phyloP scores from a whole-genome alignment of 2,113 vertebrate genomes.

The Poeciliopsis turrubarensis region DNA sequence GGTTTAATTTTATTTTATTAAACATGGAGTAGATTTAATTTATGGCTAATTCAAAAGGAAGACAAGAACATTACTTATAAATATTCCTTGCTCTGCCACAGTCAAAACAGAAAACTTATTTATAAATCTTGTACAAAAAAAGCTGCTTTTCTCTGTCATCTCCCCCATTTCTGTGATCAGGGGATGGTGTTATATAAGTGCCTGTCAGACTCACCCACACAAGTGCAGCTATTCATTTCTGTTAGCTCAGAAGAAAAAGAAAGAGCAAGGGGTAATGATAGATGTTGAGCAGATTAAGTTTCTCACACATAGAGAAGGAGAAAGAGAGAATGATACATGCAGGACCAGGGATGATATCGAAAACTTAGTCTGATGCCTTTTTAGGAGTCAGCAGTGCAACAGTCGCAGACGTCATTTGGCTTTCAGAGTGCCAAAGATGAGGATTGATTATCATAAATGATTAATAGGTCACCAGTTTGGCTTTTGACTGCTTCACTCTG shows the following conservation, averaged over 20 bases:
- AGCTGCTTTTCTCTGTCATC: background rate
- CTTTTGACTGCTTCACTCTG: conserved; percentile 47
- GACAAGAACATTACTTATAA: background rate
- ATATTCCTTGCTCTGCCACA: background rate
- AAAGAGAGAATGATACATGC: conserved; percentile 5
- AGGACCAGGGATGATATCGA: conserved; percentile 19
- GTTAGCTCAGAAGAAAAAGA: conserved; percentile 21
- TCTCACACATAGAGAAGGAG: conserved; percentile 9
- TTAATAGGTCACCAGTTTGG: conserved; percentile 47
- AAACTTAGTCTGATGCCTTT: conserved; percentile 46
- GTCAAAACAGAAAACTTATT: background rate
- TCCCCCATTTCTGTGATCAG: conserved; percentile 49
- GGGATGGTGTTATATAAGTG: conserved; percentile 55
- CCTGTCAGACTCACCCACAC: conserved; percentile 60
- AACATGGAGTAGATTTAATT: background rate
- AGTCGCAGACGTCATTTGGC: conserved; percentile 2
- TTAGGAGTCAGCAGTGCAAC: conserved; percentile 21
- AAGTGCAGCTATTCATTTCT: conserved; percentile 55
- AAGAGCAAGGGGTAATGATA: conserved; percentile 32
- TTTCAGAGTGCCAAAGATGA: conserved; percentile 1
- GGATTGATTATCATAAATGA: conserved; percentile 53
- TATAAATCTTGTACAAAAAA: background rate
- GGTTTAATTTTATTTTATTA: background rate
- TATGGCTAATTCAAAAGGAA: background rate
- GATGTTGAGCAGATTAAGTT: conserved; percentile 38